Evolutionary conservation across 2,888 invertebrate genomes (phyloP), one percentile per base, ranked within the genome.

Genomic region (Drosophila borborema): DNA sequence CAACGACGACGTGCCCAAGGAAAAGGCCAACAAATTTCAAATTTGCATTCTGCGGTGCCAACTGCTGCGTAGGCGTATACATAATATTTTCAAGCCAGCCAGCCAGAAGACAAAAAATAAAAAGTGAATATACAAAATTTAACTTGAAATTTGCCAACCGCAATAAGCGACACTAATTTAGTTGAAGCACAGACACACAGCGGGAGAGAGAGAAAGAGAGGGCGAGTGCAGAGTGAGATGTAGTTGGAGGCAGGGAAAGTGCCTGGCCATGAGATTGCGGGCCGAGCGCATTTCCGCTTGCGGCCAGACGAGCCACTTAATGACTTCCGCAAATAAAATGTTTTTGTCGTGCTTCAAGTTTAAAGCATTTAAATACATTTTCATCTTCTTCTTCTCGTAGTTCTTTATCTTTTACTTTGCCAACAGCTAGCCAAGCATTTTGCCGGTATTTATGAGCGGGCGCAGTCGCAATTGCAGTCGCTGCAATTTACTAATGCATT

Each of bases 251-350:
- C 0, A 53, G 48, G 28, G 34, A 56, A 62, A 61, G 68, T 63
- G 72, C 16, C 34, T 10, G 61, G 67, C 69, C 59, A 72, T 43
- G 66, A 75, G 75, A 71, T 82, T 80, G 74, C 63, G 59, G 63
- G 59, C 48, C 36, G 63, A 71, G 67, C 56, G 40, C 71, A 74
- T 62, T 78, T 78, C 76, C 73, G 63, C 68, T 61, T 63, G 59
- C 60, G 66, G 74, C 71, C 73, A 72, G 72, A 68, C 82, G 66
- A 71, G 74, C 83, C 88, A 83, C 83, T 80, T 83, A 86, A 86
- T 86, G 86, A 86, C 86, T 86, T 86, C 88, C 86, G 86, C 86
- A 83, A 86, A 77, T 83, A 81, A 86, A 86, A 78, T 78, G 81
- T 72, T 78, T 72, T 84, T 86, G 74, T 80, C 70, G 51, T 36